Evolutionary conservation across 1,140 invertebrate genomes (phyloP), one percentile per base, ranked within the genome.

Genomic region (Drepana arcuata): DNA sequence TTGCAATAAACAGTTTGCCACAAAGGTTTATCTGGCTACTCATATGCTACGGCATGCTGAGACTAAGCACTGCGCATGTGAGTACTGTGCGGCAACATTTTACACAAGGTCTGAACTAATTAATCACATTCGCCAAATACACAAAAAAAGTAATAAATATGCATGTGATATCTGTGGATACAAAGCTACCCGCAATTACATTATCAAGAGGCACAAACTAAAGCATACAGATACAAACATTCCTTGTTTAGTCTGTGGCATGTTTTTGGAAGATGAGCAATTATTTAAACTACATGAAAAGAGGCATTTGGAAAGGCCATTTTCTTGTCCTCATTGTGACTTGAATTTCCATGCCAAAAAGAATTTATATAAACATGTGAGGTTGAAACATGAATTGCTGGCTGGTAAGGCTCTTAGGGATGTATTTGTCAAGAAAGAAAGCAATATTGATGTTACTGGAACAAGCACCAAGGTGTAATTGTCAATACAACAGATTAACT

Each of bases 41-140:
- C 75, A 80, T 26, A 68, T 80, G 63, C 37, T 50, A 27, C 44
- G 75, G 9, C 75, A 80, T 16, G 48, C 33, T 11, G 67, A 63
- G 3, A 26, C 55, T 0, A 77, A 69, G 39, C 41, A 46, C 1
- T 72, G 44, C 27, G 63, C 67, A 1, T 80, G 75, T 54, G 72
- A 77, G 34, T 47, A 43, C 7, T 80, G 75, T 44, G 61, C 69
- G 0, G 42, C 50, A 1, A 49, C 61, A 10, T 75, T 66, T 32
- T 75, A 52, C 32, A 69, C 73, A 3, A 29, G 46, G n/a, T 34
- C 57, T 0, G 73, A 74, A 33, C 36, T 80, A 0, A 58, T 51
- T 14, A 80, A 75, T 14, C 75, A 80, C 16, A 70, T 45, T 33
- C 44, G 53, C n/a, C 48, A 15, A 16, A 46, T 49, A 2, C 75